Conservation (phyloP, 2,797 vertebrate genomes). For the Podarcis siculus region DNA sequence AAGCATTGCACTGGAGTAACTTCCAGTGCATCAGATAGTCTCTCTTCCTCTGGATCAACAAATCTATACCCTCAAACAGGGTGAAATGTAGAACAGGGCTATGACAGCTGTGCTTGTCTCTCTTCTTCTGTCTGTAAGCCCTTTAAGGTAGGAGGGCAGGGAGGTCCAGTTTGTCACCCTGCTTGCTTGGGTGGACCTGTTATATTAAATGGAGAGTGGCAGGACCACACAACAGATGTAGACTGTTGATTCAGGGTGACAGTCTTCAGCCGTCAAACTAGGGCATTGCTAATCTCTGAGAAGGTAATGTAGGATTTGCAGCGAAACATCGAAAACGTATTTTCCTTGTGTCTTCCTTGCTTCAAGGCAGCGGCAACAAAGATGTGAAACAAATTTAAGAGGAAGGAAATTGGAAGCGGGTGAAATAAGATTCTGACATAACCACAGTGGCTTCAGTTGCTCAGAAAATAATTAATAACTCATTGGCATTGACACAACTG, state of each 20-base stretch:
- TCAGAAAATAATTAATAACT: background rate
- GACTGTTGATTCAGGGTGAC: background rate
- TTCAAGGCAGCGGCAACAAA: constrained; percentile 27
- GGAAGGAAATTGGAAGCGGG: background rate
- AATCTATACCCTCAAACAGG: background rate
- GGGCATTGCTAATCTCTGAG: background rate
- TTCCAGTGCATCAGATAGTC: background rate
- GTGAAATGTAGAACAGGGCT: background rate
- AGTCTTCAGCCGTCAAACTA: too few relatives aligned
- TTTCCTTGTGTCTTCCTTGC: constrained; percentile 12
- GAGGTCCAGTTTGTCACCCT: background rate
- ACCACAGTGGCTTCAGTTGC: background rate
- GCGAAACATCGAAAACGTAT: background rate
- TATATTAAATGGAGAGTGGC: background rate
- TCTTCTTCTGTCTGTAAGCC: background rate
- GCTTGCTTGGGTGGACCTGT: background rate
- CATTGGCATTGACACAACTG: background rate
- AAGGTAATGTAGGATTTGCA: background rate
- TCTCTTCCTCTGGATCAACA: background rate
- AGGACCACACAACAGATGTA: background rate
- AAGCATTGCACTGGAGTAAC: background rate
- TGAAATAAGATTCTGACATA: background rate
- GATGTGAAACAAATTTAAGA: background rate
- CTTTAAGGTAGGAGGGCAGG: background rate
- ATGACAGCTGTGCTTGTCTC: too few relatives aligned